These are phyloP conservation scores for Cricetomys ansorgei DNA, from an alignment of 2,113 vertebrate genomes.

Conservation along the genomic window DNA sequence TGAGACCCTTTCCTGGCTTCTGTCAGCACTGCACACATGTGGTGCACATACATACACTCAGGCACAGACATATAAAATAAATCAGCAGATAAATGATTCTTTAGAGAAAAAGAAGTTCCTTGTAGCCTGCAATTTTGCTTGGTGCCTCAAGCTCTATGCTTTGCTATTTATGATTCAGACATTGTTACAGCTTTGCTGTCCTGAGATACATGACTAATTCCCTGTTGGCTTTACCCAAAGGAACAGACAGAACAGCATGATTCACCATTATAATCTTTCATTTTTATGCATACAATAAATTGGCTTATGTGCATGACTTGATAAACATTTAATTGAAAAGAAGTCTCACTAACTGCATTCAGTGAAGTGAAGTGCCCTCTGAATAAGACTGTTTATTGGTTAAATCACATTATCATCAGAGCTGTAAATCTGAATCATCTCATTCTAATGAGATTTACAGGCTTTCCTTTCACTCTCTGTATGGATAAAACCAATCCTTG, in stretches of 20 bases:
- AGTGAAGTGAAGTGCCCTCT: slow-evolving; percentile 64
- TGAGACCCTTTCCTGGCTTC: neutral
- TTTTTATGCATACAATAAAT: slow-evolving; percentile 62
- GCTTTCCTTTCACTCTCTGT: slow-evolving; percentile 39
- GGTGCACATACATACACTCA: neutral
- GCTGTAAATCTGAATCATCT: slow-evolving; percentile 58
- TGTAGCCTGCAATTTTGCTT: neutral
- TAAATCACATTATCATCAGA: slow-evolving; percentile 65
- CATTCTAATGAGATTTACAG: slow-evolving; percentile 55
- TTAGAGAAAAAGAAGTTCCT: neutral
- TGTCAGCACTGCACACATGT: too few species aligned
- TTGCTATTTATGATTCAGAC: slow-evolving; percentile 29
- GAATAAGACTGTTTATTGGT: slow-evolving; percentile 67
- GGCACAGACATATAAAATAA: neutral
- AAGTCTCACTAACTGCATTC: slow-evolving; percentile 71
- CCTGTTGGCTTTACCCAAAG: slow-evolving; percentile 49
- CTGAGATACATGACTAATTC: slow-evolving; percentile 65
- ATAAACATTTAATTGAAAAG: slow-evolving; percentile 72
- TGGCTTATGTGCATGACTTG: slow-evolving; percentile 57
- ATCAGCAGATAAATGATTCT: too few species aligned
- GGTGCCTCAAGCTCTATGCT: slow-evolving; percentile 4
- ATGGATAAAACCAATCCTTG: neutral
- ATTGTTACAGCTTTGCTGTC: slow-evolving; percentile 44
- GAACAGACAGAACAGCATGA: slow-evolving; percentile 59
- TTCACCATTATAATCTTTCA: slow-evolving; percentile 63